Base-by-base conservation (phyloP, 2,888 invertebrate genomes). In the Xestia xanthographa region DNA sequence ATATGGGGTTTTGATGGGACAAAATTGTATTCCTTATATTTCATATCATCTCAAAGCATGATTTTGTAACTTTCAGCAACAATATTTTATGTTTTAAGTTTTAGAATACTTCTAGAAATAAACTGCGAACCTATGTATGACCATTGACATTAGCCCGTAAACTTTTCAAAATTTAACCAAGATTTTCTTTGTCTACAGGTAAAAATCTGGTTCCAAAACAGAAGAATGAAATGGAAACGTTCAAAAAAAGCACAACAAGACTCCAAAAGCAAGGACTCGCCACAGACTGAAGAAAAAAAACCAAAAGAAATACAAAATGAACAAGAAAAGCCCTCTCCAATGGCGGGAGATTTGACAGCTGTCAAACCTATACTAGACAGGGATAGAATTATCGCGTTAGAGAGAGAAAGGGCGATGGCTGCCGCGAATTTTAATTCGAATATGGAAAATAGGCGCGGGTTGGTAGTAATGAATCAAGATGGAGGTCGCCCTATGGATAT, bases 161-260 rank as follows among this genome's bases (percentile, higher is more conserved):
- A 22, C 14, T n/a, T 3, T 43, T 43, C 11, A 29, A 8, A 11
- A 38, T 17, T 14, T 68, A 75, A 75, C 20, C 29, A 26, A 22
- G 0, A 12, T 41, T 34, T 79, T 11, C 22, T 69, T 91, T 91
- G 87, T 80, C 73, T 45, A 17, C 97, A 99, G 98, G 99, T 99
- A 83, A 99, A 99, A 97, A 99, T 99, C 90, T 99, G 99, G 99
- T 99, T 99, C 95, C 99, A 99, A 97, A 99, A 99, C 94, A 97
- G 99, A 69, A 97, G 99, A 89, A 99, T 99, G 99, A 99, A 99
- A 93, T 99, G 99, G 99, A 99, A 99, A 94, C 97, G 99, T 20
- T 99, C 99, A 85, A 99, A 99, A 97, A 99, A 99, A 91, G 99
- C 99, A 0, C 99, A 99, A 92, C 98, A 98, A 87, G 99, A 99